Percentiles rank a stretch among this genome's conserved stretches.
Conservation (phyloP, 2,888 invertebrate species). For the Molorchus minor region DNA sequence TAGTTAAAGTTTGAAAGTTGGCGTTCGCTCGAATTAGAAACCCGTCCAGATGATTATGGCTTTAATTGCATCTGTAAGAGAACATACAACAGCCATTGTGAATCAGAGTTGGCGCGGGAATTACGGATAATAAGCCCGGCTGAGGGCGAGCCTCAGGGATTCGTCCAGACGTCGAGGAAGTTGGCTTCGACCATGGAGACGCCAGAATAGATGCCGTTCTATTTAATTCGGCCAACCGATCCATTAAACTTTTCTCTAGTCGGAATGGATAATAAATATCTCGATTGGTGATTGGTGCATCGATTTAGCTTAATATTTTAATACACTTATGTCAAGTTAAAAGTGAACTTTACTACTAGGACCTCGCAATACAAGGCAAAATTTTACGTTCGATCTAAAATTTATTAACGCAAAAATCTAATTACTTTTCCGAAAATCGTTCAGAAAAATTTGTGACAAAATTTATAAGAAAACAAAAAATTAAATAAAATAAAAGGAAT, state of each 20-base stretch:
- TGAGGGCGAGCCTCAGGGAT: constrained; percentile 49
- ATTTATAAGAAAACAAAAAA: no score
- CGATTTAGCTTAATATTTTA: no score
- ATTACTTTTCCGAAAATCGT: no score
- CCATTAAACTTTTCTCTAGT: constrained; percentile 44
- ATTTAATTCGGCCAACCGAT: constrained; percentile 51
- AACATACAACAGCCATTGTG: constrained; percentile 55
- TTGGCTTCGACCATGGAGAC: constrained; percentile 44
- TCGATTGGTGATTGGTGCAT: constrained; percentile 22
- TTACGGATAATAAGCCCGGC: constrained; percentile 53
- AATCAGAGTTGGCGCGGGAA: constrained; percentile 54
- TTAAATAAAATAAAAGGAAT: no score
- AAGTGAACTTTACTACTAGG: no score
- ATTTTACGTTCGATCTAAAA: no score
- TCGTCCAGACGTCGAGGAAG: constrained; percentile 48
- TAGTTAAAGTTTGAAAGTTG: constrained; percentile 42
- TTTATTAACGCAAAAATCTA: no score
- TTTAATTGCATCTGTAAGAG: constrained; percentile 55
- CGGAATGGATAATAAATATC: no score
- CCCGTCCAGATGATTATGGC: constrained; percentile 51
- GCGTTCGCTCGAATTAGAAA: constrained; percentile 41
- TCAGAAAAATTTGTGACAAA: no score
- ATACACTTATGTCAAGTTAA: no score
- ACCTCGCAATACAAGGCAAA: no score
- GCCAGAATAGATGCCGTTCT: constrained; percentile 50